These are phyloP conservation scores for Colaptes auratus DNA, from an alignment of 2,113 vertebrate species.

Conservation along the genomic window DNA sequence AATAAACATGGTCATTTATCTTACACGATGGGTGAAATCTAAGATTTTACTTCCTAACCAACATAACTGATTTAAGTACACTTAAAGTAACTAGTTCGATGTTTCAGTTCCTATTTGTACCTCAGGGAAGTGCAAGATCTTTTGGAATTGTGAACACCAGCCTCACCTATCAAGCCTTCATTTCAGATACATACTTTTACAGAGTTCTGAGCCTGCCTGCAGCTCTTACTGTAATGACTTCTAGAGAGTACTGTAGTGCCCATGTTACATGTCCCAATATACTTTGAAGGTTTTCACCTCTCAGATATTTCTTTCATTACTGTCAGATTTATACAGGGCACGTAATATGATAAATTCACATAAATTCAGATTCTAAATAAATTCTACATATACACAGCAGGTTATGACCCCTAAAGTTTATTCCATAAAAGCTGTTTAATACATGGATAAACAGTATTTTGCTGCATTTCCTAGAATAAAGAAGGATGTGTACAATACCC, in stretches of 20 bases:
- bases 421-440: not conserved
- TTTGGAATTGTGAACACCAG: not conserved
- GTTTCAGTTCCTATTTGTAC: conserved; percentile 20
- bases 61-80: not conserved
- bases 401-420: not conserved
- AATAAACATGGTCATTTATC: not conserved
- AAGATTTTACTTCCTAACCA: conserved; percentile 22
- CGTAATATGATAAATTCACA: not conserved
- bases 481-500: conserved; percentile 78
- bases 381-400: not conserved
- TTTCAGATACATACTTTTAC: not conserved
- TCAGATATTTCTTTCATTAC: not conserved
- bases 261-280: not conserved
- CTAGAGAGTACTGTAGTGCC: not conserved
- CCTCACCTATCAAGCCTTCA: not conserved
- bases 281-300: not conserved
- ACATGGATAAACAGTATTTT: not conserved
- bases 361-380: not conserved
- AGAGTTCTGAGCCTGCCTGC: not conserved
- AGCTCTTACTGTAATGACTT: not conserved
- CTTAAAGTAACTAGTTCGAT: not conserved
- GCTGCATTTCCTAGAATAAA: not conserved
- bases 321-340: not conserved
- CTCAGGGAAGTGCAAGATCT: not conserved
- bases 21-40: not conserved